phyloP scores from a whole-genome alignment of 23 tunicate species.

The Halocynthia aurantium region DNA sequence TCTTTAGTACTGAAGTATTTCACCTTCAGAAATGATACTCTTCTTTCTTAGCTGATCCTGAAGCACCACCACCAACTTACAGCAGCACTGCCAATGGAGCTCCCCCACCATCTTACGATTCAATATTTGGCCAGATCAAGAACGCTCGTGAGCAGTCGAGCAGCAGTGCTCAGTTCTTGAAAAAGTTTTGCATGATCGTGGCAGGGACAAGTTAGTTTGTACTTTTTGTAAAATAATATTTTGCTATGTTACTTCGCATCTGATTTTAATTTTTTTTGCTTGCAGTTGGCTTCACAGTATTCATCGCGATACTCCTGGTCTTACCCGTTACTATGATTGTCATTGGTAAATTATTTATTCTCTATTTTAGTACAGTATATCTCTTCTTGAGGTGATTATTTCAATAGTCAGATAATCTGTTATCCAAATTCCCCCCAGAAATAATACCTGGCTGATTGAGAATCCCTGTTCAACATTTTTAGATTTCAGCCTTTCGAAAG shows the following conservation, averaged over 20 bases:
- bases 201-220: slow-evolving; percentile 54
- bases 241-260: background rate
- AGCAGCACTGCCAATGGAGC: slow-evolving; percentile 57
- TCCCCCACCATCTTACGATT: slow-evolving; percentile 81
- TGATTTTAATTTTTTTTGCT: background rate
- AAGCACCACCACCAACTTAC: slow-evolving; percentile 67
- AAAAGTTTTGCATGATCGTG: slow-evolving; percentile 54
- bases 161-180: slow-evolving; percentile 51
- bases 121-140: slow-evolving; percentile 59
- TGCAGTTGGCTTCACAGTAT: slow-evolving; percentile 74
- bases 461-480: no score
- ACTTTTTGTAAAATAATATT: background rate
- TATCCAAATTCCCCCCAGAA: no score
- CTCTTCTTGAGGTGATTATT: background rate
- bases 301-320: slow-evolving; percentile 35
- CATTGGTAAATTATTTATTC: slow-evolving; percentile 45
- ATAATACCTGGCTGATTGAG: no score
- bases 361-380: background rate
- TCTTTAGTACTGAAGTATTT: background rate
- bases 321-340: slow-evolving; percentile 78
- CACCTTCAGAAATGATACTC: slow-evolving; percentile 33
- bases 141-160: slow-evolving; percentile 47
- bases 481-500: background rate
- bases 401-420: background rate
- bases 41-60: slow-evolving; percentile 24